Evolutionary conservation across 2,797 vertebrate genomes (phyloP).

Genomic region (Bothrops alternatus): DNA sequence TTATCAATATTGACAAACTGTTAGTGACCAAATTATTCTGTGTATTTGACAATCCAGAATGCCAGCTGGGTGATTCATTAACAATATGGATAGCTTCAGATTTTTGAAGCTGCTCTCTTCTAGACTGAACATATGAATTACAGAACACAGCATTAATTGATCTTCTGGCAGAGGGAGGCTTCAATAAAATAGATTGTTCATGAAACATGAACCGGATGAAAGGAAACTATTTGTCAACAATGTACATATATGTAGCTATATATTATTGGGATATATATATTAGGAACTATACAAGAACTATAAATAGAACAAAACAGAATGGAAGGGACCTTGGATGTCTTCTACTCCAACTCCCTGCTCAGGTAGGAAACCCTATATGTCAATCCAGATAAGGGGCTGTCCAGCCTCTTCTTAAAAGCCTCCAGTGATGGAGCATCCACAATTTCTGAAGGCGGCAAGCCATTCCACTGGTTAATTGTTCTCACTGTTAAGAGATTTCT

Average conservation of each 20-base stretch:
- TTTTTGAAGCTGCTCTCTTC: slow-evolving; percentile 12
- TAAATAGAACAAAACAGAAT: background rate
- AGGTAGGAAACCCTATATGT: background rate
- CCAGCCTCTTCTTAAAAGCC: background rate
- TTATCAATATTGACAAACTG: background rate
- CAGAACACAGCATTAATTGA: background rate
- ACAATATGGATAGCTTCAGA: background rate
- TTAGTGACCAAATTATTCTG: accelerated
- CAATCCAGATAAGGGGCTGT: background rate
- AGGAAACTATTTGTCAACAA: background rate
- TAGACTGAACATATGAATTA: slow-evolving; percentile 14
- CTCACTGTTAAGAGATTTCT: background rate
- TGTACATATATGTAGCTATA: background rate
- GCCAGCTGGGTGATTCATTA: background rate
- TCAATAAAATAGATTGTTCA: background rate
- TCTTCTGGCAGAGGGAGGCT: background rate
- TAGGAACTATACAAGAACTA: background rate
- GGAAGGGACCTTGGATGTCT: background rate
- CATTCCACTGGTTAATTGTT: background rate
- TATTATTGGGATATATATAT: background rate
- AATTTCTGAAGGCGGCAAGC: background rate
- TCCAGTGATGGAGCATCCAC: background rate
- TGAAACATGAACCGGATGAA: background rate
- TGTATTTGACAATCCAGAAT: background rate
- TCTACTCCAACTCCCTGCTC: background rate